A percentile compares a stretch with the other conserved stretches of the same genome.
These are phyloP conservation scores for Coreius guichenoti DNA, from an alignment of 2,797 vertebrate genomes.

Conservation along the genomic window DNA sequence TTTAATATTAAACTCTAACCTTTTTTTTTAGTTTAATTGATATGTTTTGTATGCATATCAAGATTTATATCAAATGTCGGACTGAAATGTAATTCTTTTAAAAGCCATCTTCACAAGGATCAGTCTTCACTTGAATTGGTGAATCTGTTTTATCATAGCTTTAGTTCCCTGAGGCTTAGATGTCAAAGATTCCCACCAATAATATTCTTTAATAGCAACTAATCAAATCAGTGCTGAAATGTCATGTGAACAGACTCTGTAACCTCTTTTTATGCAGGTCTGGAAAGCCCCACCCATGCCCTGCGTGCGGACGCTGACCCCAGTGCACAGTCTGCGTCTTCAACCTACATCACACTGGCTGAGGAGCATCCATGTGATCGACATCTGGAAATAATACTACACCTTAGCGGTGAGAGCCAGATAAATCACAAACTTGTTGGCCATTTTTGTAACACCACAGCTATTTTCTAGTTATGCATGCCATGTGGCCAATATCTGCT, in stretches of 20 bases:
- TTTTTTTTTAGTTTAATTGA: background rate
- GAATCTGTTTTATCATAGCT: constrained; percentile 13
- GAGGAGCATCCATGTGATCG: constrained; percentile 90
- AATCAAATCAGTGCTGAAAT: constrained; percentile 41
- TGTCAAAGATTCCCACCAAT: constrained; percentile 27
- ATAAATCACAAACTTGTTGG: background rate
- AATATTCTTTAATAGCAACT: constrained; percentile 17
- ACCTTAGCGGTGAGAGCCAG: constrained; percentile 87
- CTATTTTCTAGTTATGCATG: background rate
- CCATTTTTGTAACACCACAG: background rate
- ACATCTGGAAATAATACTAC: constrained; percentile 91
- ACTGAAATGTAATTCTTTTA: background rate
- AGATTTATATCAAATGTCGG: background rate
- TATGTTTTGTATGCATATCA: background rate
- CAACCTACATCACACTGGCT: constrained; percentile 92
- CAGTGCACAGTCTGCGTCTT: constrained; percentile 88
- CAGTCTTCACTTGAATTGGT: background rate
- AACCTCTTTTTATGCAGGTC: constrained; percentile 73
- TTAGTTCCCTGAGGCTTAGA: constrained; percentile 10
- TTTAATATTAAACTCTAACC: background rate
- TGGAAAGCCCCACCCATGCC: constrained; percentile 94
- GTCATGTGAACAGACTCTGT: constrained; percentile 8
- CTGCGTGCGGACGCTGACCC: constrained; percentile 92
- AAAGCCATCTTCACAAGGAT: background rate
- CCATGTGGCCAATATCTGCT: background rate